phyloP scores from a whole-genome alignment of 1,140 invertebrate species.

The Hylaeus anthracinus region DNA sequence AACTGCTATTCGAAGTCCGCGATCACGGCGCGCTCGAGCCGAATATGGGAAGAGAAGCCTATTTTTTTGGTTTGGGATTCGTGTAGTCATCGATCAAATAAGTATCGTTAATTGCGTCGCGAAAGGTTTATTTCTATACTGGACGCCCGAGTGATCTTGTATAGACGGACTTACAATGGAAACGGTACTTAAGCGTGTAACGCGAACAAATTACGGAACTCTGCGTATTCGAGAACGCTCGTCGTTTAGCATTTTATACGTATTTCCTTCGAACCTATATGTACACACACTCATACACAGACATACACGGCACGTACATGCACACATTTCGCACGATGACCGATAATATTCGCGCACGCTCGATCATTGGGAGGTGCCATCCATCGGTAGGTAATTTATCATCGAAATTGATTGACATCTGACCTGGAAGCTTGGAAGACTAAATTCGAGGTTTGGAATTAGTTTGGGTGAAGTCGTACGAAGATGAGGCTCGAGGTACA shows the following conservation, averaged over 20 bases:
- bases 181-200: slow-evolving; percentile 57
- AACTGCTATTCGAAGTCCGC: neutral
- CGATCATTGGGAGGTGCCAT: no score
- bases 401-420: no score
- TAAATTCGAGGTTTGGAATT: no score
- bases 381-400: no score
- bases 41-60: neutral
- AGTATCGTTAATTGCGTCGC: slow-evolving; percentile 22
- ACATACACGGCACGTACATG: neutral
- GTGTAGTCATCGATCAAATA: neutral
- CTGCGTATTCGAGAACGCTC: slow-evolving; percentile 21
- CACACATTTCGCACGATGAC: neutral
- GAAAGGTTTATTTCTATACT: slow-evolving; percentile 40
- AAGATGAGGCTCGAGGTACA: no score
- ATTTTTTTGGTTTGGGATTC: slow-evolving; percentile 31
- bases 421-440: no score
- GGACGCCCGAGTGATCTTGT: slow-evolving; percentile 4
- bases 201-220: neutral
- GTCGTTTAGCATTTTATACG: slow-evolving; percentile 23
- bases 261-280: neutral
- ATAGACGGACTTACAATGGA: slow-evolving; percentile 31
- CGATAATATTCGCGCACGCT: neutral
- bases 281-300: neutral
- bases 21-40: neutral
- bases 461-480: no score